phyloP scores from a whole-genome alignment of 2,113 vertebrate genomes.

The Crypturellus undulatus region DNA sequence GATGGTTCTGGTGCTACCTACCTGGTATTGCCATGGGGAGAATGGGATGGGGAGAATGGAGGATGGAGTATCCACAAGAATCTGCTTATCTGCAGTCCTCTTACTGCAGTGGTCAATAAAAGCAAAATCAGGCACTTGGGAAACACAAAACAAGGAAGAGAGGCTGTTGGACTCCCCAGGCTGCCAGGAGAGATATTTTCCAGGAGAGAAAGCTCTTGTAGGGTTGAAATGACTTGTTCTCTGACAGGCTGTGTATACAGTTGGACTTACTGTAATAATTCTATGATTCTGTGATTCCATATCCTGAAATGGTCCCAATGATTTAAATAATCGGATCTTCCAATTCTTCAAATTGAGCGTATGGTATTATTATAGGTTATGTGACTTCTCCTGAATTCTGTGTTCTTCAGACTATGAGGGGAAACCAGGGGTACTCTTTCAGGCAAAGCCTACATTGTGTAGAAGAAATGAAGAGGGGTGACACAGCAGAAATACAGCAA shows the following conservation, averaged over 20 bases:
- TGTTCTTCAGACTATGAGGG: background rate
- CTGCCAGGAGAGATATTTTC: background rate
- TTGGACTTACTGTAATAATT: too few relatives aligned
- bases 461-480: background rate
- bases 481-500: background rate
- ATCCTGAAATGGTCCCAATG: background rate
- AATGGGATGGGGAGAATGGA: too few relatives aligned
- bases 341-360: background rate
- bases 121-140: background rate
- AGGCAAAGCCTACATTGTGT: background rate
- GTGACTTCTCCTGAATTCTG: background rate
- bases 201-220: too few relatives aligned
- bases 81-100: background rate
- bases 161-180: accelerated
- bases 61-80: background rate
- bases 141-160: background rate
- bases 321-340: too few relatives aligned
- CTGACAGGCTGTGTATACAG: background rate
- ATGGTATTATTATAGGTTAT: background rate
- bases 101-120: accelerated
- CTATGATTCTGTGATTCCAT: too few relatives aligned
- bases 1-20: background rate
- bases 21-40: background rate
- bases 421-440: background rate
- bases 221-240: background rate